Evolutionary conservation across 1,140 invertebrate genomes (phyloP).

Genomic region (Caenorhabditis latens): DNA sequence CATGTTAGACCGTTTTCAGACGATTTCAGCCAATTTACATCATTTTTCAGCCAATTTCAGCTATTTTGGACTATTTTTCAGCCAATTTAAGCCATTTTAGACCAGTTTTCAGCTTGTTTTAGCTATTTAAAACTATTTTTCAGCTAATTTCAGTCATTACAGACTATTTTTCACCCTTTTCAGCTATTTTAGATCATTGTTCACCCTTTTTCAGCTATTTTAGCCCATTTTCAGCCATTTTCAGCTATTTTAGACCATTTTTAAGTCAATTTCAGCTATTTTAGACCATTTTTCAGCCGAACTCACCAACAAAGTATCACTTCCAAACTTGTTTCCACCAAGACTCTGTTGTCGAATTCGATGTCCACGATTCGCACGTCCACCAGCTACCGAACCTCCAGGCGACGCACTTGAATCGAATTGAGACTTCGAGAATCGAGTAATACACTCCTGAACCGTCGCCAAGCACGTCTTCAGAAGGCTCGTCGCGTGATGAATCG

Average conservation of each 20-base stretch:
- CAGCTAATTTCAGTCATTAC: not conserved
- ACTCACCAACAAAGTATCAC: constrained; percentile 60
- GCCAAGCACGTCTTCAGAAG: constrained; percentile 59
- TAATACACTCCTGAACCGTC: constrained; percentile 59
- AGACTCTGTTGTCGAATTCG: constrained; percentile 61
- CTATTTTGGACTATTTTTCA: not conserved
- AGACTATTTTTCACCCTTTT: not conserved
- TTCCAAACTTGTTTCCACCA: constrained; percentile 58
- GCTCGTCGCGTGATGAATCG: constrained; percentile 60
- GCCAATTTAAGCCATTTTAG: not conserved
- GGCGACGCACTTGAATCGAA: not conserved
- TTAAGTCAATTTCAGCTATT: not conserved
- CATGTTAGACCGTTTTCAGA: no score
- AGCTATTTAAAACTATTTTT: not conserved
- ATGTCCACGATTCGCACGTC: constrained; percentile 24
- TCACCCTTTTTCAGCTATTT: not conserved
- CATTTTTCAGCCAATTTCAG: not conserved
- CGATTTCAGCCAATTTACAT: not conserved
- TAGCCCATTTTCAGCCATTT: not conserved
- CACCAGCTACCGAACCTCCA: not conserved
- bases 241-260: not conserved
- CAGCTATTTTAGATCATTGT: not conserved
- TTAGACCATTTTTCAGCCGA: not conserved
- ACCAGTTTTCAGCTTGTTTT: not conserved
- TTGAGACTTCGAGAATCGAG: constrained; percentile 22